These are phyloP conservation scores for Sphenodon punctatus DNA, from an alignment of 2,797 vertebrate species.

Conservation along the genomic window DNA sequence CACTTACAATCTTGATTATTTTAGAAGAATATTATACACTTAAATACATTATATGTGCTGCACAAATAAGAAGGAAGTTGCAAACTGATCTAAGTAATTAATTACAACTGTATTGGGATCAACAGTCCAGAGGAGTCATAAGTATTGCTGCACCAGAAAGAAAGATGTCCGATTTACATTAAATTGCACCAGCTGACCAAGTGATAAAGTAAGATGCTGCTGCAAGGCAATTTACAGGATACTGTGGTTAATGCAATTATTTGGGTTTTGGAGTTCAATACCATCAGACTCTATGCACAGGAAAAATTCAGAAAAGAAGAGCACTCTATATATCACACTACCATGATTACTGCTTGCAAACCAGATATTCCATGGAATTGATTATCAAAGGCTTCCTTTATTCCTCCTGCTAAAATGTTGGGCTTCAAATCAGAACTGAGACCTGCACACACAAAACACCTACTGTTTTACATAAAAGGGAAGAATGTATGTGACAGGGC, in stretches of 20 bases:
- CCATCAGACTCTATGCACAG: neutral
- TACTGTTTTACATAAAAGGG: no score
- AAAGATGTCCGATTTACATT: neutral
- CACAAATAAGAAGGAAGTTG: neutral
- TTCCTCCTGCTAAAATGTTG: neutral
- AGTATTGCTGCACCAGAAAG: accelerated
- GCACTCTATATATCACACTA: neutral
- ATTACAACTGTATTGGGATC: neutral
- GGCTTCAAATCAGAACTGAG: no score
- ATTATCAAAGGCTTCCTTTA: neutral
- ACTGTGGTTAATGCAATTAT: neutral
- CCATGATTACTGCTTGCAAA: neutral
- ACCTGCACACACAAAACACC: no score
- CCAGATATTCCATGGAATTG: neutral
- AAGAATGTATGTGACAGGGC: no score
- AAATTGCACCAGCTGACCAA: neutral
- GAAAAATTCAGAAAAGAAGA: neutral
- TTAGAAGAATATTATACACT: neutral
- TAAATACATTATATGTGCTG: neutral
- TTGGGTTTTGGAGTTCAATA: accelerated
- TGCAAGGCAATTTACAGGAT: neutral
- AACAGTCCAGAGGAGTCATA: neutral
- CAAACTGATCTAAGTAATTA: neutral
- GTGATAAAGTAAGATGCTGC: accelerated
- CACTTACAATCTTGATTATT: neutral